Evolutionary conservation across 2,797 vertebrate genomes (phyloP), one percentile per base, ranked within the genome.

Genomic region (Crenichthys baileyi): DNA sequence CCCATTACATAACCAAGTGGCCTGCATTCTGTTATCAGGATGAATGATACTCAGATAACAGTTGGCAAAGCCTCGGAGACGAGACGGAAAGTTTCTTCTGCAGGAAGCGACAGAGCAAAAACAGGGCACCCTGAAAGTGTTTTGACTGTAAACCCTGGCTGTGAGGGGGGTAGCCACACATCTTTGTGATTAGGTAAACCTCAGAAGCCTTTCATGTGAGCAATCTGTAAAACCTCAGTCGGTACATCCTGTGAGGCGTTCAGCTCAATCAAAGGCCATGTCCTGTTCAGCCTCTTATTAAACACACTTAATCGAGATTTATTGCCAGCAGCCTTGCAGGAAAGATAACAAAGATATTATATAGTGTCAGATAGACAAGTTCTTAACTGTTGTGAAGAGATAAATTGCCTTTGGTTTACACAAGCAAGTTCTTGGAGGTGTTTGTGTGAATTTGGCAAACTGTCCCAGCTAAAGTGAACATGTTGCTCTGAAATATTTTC

Each of bases 401-500:
- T 89, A 74, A 90, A 82, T 88, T 79, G 75, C 79, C 80, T 83
- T 91, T 78, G 85, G 84, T 86, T 81, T 85, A 86, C 78, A 79
- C 73, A 71, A 88, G 78, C 12, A 65, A 83, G 82, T 61, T 78
- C 90, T 89, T 68, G 85, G 89, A 87, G 90, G 83, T 87, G 77
- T 95, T 93, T 93, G 90, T 93, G 91, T 93, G 92, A 93, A 90
- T 93, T 94, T 93, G 92, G 92, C 92, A 93, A 88, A 87, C 76
- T 86, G 89, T 88, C 91, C 89, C 80, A 77, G 90, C 93, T 89
- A 90, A 96, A 96, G 90, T 91, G 93, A 95, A 95, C 94, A 93
- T 94, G 93, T 92, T 92, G 93, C 94, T 93, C 93, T 87, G 93
- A 94, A 95, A 95, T 96, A 95, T 93, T 96, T 96, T 95, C 93